Evolutionary conservation across 2,113 vertebrate genomes (phyloP), one percentile per base, ranked within the genome.

Genomic region (Corythoichthys intestinalis): DNA sequence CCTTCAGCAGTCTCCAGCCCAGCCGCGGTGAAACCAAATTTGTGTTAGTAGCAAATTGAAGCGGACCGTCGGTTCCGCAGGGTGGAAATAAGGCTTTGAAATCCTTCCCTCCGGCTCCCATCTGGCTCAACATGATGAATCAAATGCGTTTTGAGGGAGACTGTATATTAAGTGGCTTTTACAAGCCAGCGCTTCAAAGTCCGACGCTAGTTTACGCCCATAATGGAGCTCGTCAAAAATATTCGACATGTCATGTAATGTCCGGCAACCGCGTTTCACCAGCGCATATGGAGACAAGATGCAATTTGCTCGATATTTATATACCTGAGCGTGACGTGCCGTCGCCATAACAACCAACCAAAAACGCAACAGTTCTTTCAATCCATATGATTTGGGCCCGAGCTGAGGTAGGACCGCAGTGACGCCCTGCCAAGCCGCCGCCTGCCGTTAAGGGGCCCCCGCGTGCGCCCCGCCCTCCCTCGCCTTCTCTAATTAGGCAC

Each of bases 401-500:
- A 70, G 65, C 54, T 53, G 71, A 34, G 15, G 66, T 77, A 69
- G 72, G 53, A 70, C 78, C 78, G 56, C 82, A 67, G 80, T 37
- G 56, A 75, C 77, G 75, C 80, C 78, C 76, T 76, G 69, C 44
- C 12, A 71, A 47, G 56, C 77, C 59, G 65, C 54, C 78, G 67
- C 80, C 39, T 6, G 69, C 47, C 50, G 65, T 65, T 69, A 53
- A 75, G 67, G 73, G 73, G 61, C 44, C 61, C 72, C 68, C 71
- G 67, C 60, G 63, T 6, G 61, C n/a, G 54, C 79, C 74, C 70
- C 77, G 64, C 84, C 84, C 86, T 72, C 84, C 84, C 86, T 72
- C 69, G 65, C 63, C 72, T 85, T 82, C 80, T 89, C 74, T 85
- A 89, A 88, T 89, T 88, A 87, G 83, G 73, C 85, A 89, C 89